A percentile compares a stretch with the other conserved stretches of the same genome.
These are phyloP conservation scores for Aurelia aurita DNA, from an alignment of 30 jellyfish, hydroid and myxozoan species.

Conservation along the genomic window DNA sequence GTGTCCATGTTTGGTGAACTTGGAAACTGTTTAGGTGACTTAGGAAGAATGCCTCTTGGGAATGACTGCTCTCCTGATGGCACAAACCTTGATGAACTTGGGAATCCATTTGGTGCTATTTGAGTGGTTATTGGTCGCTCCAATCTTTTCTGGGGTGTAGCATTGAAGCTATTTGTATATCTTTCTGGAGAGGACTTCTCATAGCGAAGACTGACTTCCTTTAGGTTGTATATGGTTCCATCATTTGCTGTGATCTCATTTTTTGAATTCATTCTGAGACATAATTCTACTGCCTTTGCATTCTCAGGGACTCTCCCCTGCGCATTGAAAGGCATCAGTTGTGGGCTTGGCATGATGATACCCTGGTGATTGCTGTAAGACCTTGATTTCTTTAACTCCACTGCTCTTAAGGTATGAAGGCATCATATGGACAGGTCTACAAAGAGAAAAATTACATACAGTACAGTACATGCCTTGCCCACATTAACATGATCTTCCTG, in stretches of 20 bases:
- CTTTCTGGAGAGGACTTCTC: conserved; percentile 8
- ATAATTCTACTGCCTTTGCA: conserved; percentile 33
- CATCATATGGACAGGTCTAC: no score
- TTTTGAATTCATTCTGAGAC: conserved; percentile 16
- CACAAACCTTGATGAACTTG: background rate
- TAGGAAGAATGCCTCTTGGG: background rate
- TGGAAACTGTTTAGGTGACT: background rate
- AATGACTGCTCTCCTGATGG: no score
- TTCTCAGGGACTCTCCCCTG: conserved; percentile 10
- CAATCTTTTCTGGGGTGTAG: background rate
- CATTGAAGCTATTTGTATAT: background rate
- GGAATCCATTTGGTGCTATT: background rate
- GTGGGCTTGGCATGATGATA: conserved; percentile 46
- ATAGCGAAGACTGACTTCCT: conserved; percentile 52
- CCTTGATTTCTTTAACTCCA: background rate
- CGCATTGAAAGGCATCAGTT: background rate
- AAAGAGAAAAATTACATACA: no score
- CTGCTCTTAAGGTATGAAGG: no score
- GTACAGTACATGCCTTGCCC: no score
- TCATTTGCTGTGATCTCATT: background rate
- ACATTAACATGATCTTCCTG: no score
- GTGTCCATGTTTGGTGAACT: background rate
- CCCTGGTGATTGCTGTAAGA: background rate
- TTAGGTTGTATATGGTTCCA: conserved; percentile 28
- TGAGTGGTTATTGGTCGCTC: background rate